phyloP scores from a whole-genome alignment of 2,797 vertebrate genomes.

The Tauraco hartlaubi region DNA sequence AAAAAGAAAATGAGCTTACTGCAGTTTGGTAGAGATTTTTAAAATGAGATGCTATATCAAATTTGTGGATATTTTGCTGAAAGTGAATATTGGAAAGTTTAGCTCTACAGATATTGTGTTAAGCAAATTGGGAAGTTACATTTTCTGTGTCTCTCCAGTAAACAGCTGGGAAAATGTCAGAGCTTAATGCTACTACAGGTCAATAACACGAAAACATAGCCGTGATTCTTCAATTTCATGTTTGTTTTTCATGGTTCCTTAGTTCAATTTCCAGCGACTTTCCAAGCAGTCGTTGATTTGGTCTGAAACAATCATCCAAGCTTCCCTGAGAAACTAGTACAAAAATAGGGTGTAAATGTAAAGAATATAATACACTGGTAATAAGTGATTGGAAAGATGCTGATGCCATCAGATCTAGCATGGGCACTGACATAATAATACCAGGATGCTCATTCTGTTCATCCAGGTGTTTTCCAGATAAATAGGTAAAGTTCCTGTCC shows the following conservation, averaged over 20 bases:
- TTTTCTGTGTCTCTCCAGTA: background rate
- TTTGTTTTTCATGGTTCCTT: background rate
- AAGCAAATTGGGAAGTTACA: background rate
- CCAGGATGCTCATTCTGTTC: background rate
- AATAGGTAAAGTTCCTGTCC: background rate
- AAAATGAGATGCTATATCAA: background rate
- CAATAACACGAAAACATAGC: background rate
- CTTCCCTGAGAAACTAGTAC: background rate
- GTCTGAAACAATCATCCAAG: background rate
- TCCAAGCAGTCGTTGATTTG: background rate
- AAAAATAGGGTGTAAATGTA: background rate
- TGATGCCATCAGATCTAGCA: background rate
- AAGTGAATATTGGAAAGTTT: background rate
- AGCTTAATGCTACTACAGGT: background rate
- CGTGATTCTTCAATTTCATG: background rate
- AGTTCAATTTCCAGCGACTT: fast-evolving
- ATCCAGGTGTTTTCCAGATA: background rate
- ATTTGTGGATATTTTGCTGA: background rate
- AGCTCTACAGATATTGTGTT: background rate
- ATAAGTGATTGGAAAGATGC: background rate
- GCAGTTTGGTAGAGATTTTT: background rate
- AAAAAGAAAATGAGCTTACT: background rate
- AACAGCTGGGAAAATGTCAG: background rate
- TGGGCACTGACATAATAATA: background rate
- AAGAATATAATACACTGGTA: background rate